Evolutionary conservation across 2,888 invertebrate species (phyloP), one percentile per base, ranked within the genome.

Genomic region (Lysandra coridon): DNA sequence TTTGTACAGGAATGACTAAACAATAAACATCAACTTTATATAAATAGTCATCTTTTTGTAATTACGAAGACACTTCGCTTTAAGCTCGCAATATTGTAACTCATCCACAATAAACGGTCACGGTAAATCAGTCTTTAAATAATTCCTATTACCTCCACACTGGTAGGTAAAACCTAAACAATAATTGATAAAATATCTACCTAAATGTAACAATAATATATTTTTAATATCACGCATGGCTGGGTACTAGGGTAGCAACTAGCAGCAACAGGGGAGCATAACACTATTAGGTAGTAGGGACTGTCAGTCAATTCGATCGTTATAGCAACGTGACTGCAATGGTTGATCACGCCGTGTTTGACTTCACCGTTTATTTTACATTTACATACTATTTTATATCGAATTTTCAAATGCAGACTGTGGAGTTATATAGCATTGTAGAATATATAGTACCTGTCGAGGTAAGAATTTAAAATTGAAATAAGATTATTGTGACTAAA

Each of bases 241-340:
- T 53, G 76, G 14, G 49, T 53, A 12, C n/a, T 44, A 33, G 76
- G 76, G 76, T 83, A 82, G 79, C 80, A 83, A 17, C 1, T 83
- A 82, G 79, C 80, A 83, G 57, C 1, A 5, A 17, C 57, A 17
- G 57, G 57, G 76, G 83, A 82, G 80, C 80, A 83, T 86, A 86
- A 86, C 83, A 86, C 87, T 89, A 89, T 90, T 89, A 87, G 87
- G 88, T 87, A 84, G 85, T 84, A 87, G 89, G 91, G 92, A 87
- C 87, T 87, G 92, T 92, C 92, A 91, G 88, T 92, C 92, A 91
- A 88, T 88, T 89, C 89, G 86, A 87, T 87, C 88, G 91, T 91
- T 92, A 90, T 89, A 87, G 88, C 87, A 88, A 92, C 92, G 92
- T 92, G 92, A 88, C 87, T 89, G 89, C 88, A 88, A 91, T 90